These are phyloP conservation scores for Oreamnos americanus DNA, from an alignment of 2,113 vertebrate species.

Conservation along the genomic window DNA sequence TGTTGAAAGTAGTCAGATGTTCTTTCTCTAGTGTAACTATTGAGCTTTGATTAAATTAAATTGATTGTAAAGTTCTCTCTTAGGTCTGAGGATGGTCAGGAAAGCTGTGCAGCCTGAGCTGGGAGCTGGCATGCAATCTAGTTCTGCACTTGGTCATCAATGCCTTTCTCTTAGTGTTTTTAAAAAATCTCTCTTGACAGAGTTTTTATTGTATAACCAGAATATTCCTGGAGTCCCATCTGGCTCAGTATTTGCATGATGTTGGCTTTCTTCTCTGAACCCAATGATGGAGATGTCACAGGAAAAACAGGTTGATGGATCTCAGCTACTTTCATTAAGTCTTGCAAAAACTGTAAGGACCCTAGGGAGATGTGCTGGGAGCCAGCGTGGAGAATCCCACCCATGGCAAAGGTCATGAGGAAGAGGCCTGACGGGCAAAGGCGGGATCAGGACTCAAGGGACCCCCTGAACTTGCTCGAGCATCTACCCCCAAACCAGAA, in stretches of 20 bases:
- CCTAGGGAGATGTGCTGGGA: neutral
- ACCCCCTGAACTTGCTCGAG: no score
- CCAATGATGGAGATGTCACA: neutral
- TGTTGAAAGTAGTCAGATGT: slow-evolving; percentile 2
- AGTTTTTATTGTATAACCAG: neutral
- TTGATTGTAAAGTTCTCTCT: neutral
- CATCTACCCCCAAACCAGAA: no score
- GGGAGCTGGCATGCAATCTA: neutral
- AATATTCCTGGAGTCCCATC: neutral
- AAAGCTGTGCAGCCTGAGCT: neutral
- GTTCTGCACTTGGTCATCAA: neutral
- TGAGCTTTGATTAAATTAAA: slow-evolving; percentile 14
- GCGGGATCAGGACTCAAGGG: no score
- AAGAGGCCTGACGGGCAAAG: no score
- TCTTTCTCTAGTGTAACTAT: neutral
- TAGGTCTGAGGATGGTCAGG: neutral
- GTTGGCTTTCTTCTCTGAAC: slow-evolving; percentile 11
- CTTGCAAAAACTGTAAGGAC: neutral
- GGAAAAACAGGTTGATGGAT: neutral
- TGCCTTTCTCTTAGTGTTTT: neutral
- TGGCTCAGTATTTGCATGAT: neutral
- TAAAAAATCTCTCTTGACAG: neutral
- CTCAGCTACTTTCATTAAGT: slow-evolving; percentile 6
- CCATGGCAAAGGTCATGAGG: no score
- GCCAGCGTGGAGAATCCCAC: no score